phyloP scores from a whole-genome alignment of 2,888 invertebrate species.

The Lepidocyrtoides sp. region DNA sequence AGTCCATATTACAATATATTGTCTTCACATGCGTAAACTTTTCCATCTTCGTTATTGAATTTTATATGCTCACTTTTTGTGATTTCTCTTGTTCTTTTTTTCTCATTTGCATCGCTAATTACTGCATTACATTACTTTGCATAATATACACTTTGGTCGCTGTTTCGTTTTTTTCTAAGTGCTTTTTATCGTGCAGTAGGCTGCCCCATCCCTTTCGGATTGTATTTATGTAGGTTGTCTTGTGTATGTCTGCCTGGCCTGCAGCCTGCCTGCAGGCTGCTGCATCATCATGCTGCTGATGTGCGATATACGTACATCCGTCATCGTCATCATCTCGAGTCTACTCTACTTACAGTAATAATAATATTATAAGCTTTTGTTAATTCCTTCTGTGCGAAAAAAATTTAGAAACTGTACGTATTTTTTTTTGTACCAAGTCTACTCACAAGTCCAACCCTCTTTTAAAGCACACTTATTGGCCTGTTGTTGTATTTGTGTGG shows the following conservation, averaged over 20 bases:
- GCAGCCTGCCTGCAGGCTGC: no score
- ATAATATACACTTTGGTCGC: no score
- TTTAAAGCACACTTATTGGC: neutral
- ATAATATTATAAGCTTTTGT: no score
- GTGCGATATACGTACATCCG: no score
- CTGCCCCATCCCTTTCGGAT: no score
- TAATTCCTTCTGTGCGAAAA: neutral
- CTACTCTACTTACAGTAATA: no score
- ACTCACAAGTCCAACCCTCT: neutral
- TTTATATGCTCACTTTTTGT: neutral
- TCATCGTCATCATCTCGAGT: neutral
- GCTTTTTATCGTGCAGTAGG: no score
- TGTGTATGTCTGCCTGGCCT: constrained; percentile 1
- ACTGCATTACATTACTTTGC: neutral
- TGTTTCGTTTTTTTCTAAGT: neutral
- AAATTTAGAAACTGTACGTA: no score
- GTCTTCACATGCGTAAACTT: constrained; percentile 10
- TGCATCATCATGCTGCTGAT: no score
- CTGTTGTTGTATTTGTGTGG: neutral
- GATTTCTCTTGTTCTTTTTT: constrained; percentile 40
- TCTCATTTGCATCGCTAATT: constrained; percentile 4
- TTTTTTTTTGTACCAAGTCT: no score
- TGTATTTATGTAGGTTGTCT: neutral
- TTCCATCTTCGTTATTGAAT: neutral
- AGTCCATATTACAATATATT: no score